Conservation (phyloP, 64 coral and sea anemone species). For the Stichodactyla helianthus region DNA sequence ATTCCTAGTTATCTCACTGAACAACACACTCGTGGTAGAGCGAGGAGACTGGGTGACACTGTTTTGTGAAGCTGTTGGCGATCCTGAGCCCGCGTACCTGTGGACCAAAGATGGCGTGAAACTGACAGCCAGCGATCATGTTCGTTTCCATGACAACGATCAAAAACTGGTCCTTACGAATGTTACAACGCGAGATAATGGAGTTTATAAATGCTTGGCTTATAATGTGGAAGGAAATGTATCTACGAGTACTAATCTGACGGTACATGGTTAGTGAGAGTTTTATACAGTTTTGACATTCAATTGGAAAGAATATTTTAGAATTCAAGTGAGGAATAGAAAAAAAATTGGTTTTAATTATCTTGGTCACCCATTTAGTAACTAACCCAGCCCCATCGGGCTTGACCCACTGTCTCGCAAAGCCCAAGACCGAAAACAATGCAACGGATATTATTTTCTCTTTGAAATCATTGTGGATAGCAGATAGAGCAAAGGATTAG, state of each 20-base stretch:
- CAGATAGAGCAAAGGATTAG: no score
- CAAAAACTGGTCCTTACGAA: background rate
- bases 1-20: background rate
- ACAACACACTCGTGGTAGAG: conserved; percentile 24
- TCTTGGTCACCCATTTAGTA: no score
- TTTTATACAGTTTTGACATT: background rate
- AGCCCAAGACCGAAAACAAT: no score
- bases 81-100: conserved; percentile 17
- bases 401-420: no score
- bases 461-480: no score
- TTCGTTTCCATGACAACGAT: background rate
- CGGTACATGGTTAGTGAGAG: conserved; percentile 19
- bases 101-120: conserved; percentile 28
- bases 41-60: conserved; percentile 9
- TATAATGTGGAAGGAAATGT: conserved; percentile 20
- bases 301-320: no score
- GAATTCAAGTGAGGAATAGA: no score
- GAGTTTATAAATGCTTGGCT: conserved; percentile 30
- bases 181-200: conserved; percentile 10
- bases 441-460: no score
- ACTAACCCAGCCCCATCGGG: no score
- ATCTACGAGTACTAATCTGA: conserved; percentile 6
- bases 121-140: background rate
- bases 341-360: no score
- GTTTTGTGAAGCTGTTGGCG: conserved; percentile 17